phyloP scores from a whole-genome alignment of 1,140 invertebrate genomes.

The Druon quercuslanigerum region DNA sequence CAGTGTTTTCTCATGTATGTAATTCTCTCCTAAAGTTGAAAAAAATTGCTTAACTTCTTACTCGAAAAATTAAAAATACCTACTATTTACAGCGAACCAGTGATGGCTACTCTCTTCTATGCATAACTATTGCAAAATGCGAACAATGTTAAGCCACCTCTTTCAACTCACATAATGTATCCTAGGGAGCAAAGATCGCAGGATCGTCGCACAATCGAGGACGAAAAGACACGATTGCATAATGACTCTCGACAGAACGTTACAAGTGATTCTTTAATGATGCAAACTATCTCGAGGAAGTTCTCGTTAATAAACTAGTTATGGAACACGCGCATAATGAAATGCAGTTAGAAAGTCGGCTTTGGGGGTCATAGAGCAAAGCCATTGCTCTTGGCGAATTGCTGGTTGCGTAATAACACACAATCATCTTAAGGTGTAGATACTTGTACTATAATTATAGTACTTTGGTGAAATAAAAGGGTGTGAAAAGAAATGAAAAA shows the following conservation, averaged over 20 bases:
- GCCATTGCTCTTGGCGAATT: constrained; percentile 49
- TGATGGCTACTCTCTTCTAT: no score
- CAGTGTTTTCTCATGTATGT: no score
- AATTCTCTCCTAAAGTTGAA: no score
- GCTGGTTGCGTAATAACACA: constrained; percentile 40
- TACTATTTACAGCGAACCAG: no score
- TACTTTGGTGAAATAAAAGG: constrained; percentile 38
- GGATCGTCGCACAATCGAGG: constrained; percentile 1
- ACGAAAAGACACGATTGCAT: constrained; percentile 13
- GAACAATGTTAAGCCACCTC: no score
- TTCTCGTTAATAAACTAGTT: constrained; percentile 36
- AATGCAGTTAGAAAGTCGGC: constrained; percentile 62
- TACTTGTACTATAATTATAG: not conserved
- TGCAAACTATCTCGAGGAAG: constrained; percentile 37
- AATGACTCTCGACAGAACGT: not conserved
- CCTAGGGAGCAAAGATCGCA: not conserved
- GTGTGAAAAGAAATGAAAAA: constrained; percentile 43
- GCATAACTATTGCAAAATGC: no score
- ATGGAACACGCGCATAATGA: constrained; percentile 45
- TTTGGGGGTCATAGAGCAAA: constrained; percentile 64
- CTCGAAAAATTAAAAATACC: no score
- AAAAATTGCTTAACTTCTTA: no score
- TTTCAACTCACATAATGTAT: not conserved
- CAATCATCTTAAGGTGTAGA: not conserved
- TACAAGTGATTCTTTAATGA: constrained; percentile 22